Evolutionary conservation across 2,113 vertebrate genomes (phyloP), one percentile per base, ranked within the genome.

Genomic region (Petrocephalus zakoni): DNA sequence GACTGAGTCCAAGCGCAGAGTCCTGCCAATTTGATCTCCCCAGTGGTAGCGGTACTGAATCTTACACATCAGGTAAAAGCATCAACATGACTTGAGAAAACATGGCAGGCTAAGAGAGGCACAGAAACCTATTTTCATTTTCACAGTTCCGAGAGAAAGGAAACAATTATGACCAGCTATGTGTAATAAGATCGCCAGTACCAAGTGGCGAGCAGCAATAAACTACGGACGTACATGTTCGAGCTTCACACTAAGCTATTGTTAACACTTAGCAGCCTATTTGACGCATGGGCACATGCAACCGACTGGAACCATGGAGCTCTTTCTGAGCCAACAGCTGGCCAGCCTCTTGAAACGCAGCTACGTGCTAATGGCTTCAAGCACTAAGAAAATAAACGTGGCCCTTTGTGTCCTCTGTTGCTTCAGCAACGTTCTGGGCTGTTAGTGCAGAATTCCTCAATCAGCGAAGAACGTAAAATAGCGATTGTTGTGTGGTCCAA

Each of bases 401-500:
- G 88, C 90, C 93, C 91, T 93, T 93, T 89, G 92, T 90, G 93
- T 90, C 92, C 91, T 92, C 93, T 93, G 94, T 94, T 95, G 90
- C 87, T 88, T 75, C 87, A 90, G 92, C 92, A 90, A 88, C 55
- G 90, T 87, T 90, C 91, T 89, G 58, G 90, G 90, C 92, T 91
- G 91, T 94, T 94, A 91, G 91, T 93, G 91, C 92, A 93, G 92
- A 93, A 94, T 94, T 95, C 93, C 92, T 94, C 93, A 95, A 95
- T 96, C 94, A 94, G 92, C 91, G 72, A 93, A 92, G 94, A 95
- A 95, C 94, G 94, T 93, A 91, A 89, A 94, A 93, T 90, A 92
- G 90, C 91, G 93, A 94, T 94, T 93, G 92, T 92, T 92, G 93
- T 90, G 91, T 89, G 90, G 92, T 88, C 90, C 91, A 90, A 90